Percentiles rank a stretch among this genome's conserved stretches.
Evolutionary conservation across 64 coral and sea anemone genomes (phyloP).

Genomic region (Stichodactyla helianthus): DNA sequence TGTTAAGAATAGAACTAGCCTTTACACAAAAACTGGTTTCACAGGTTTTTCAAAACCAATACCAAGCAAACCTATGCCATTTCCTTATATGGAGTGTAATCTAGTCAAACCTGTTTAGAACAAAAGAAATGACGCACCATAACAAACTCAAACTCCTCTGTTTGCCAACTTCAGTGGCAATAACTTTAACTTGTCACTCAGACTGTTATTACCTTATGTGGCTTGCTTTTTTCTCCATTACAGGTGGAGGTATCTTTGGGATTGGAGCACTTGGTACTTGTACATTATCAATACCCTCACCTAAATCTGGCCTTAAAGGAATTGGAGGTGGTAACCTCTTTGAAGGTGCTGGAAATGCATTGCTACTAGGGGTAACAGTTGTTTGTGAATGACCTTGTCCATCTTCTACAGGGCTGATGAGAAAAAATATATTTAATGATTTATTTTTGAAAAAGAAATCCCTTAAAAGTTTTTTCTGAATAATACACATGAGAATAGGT

Average conservation of each 20-base stretch:
- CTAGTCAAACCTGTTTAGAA: no score
- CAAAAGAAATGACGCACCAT: no score
- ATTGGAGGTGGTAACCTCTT: slow-evolving; percentile 36
- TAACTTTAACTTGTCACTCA: no score
- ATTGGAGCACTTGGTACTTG: not conserved
- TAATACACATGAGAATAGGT: not conserved
- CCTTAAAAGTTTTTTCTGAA: no score
- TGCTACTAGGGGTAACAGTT: not conserved
- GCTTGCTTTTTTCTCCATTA: not conserved
- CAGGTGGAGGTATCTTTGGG: not conserved
- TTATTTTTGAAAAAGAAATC: no score
- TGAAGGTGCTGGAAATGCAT: not conserved
- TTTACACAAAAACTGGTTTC: no score
- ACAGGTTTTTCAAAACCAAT: no score
- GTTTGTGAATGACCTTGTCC: not conserved
- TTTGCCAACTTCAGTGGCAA: no score
- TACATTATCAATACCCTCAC: slow-evolving; percentile 22
- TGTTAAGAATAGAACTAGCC: no score
- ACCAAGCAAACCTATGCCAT: no score
- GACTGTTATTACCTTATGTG: not conserved
- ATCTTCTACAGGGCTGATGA: not conserved
- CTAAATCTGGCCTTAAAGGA: slow-evolving; percentile 51
- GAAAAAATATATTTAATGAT: not conserved
- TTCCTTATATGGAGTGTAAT: no score
- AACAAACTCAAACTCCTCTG: no score